These are phyloP conservation scores for Allacma fusca DNA, from an alignment of 2,888 invertebrate genomes.

Conservation along the genomic window DNA sequence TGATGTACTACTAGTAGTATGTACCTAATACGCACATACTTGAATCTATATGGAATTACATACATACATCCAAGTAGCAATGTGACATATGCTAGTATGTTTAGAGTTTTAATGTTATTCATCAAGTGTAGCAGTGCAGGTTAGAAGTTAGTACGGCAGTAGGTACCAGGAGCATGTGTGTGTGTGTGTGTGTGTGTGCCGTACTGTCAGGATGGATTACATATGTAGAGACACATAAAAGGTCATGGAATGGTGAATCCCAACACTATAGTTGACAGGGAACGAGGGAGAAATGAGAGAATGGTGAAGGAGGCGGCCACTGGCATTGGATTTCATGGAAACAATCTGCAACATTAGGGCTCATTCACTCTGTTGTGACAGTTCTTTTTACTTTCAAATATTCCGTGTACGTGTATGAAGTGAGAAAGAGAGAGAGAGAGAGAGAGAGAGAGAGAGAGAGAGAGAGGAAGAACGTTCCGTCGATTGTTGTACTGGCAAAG, in stretches of 20 bases:
- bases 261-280: not conserved
- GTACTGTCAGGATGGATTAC: not conserved
- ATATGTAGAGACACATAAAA: not conserved
- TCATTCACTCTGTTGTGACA: not conserved
- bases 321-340: slow-evolving; percentile 35
- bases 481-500: slow-evolving; percentile 8
- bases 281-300: slow-evolving; percentile 25
- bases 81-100: no score
- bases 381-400: slow-evolving; percentile 16
- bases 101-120: no score
- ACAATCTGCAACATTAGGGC: slow-evolving; percentile 22
- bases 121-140: not conserved
- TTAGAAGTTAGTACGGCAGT: not conserved
- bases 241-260: not conserved
- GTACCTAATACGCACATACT: no score
- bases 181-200: no score
- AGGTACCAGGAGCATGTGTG: not conserved
- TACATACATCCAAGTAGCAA: no score
- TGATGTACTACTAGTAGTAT: no score
- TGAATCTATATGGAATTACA: no score
- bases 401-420: not conserved
- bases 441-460: not conserved
- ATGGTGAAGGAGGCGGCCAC: slow-evolving; percentile 26
- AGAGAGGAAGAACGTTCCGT: not conserved
- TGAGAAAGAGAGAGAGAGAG: not conserved